Conservation (phyloP, 1,140 invertebrate genomes). For the Copidosoma floridanum region DNA sequence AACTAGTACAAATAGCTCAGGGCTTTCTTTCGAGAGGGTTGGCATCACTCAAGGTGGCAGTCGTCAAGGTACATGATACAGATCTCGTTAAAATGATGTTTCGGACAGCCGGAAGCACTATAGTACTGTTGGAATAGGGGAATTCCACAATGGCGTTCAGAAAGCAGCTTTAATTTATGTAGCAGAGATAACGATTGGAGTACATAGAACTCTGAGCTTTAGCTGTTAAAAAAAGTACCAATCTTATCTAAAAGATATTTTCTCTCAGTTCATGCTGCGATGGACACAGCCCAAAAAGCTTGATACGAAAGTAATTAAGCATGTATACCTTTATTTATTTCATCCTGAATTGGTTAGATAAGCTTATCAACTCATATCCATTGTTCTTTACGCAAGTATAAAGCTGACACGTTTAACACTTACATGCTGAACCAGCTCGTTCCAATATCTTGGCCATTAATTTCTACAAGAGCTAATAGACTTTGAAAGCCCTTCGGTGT, state of each 20-base stretch:
- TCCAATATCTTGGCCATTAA: conserved; percentile 92
- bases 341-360: conserved; percentile 80
- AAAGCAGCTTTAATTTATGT: conserved; percentile 88
- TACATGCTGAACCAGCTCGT: conserved; percentile 85
- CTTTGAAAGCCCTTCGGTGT: conserved; percentile 84
- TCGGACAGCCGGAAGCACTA: conserved; percentile 73
- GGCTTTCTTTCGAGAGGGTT: conserved; percentile 83
- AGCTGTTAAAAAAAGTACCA: conserved; percentile 87
- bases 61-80: conserved; percentile 89
- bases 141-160: conserved; percentile 88
- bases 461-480: conserved; percentile 84
- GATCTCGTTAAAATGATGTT: conserved; percentile 88
- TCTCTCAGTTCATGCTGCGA: too few species aligned
- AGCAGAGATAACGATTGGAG: conserved; percentile 85
- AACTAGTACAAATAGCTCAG: conserved; percentile 85
- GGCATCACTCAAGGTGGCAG: conserved; percentile 73
- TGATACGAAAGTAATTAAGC: too few species aligned
- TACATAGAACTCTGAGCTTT: conserved; percentile 86
- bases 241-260: too few species aligned
- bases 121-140: conserved; percentile 77
- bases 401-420: conserved; percentile 73
- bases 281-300: too few species aligned
- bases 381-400: conserved; percentile 67
- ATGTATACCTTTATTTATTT: conserved; percentile 78
- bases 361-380: conserved; percentile 68